phyloP scores from a whole-genome alignment of 2,113 vertebrate species.

The Periophthalmus modestus region DNA sequence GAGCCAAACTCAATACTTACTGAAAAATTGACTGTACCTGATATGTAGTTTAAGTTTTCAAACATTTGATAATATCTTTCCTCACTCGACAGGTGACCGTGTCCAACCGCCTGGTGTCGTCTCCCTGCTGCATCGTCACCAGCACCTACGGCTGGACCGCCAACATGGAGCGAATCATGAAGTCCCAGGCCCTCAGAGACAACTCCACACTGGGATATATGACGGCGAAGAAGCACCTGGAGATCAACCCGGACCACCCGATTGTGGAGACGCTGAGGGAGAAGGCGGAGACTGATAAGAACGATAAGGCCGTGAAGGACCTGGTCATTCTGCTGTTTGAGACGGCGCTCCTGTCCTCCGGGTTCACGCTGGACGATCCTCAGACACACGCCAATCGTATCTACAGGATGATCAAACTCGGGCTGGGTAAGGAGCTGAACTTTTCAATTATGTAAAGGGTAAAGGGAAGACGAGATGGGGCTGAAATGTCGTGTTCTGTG shows the following conservation, averaged over 20 bases:
- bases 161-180: constrained; percentile 87
- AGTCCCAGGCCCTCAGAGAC: constrained; percentile 82
- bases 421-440: constrained; percentile 72
- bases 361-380: constrained; percentile 83
- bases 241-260: constrained; percentile 81
- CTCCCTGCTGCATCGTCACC: constrained; percentile 84
- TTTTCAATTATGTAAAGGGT: not conserved
- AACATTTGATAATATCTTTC: not conserved
- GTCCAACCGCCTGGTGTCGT: constrained; percentile 80
- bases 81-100: constrained; percentile 70
- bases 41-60: too few relatives aligned
- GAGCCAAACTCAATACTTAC: too few relatives aligned
- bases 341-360: constrained; percentile 80
- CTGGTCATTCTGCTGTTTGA: constrained; percentile 82
- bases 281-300: constrained; percentile 82
- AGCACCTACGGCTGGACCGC: constrained; percentile 85
- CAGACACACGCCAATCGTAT: constrained; percentile 84
- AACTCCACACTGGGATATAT: constrained; percentile 85
- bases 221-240: constrained; percentile 84
- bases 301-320: constrained; percentile 83
- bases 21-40: too few relatives aligned
- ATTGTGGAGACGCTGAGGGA: constrained; percentile 79
- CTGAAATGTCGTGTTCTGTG: too few relatives aligned
- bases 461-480: too few relatives aligned
- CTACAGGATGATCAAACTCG: constrained; percentile 85